Percentiles rank a stretch among this genome's conserved stretches.
These are phyloP conservation scores for Alfaro cultratus DNA, from an alignment of 2,797 vertebrate genomes.

Conservation along the genomic window DNA sequence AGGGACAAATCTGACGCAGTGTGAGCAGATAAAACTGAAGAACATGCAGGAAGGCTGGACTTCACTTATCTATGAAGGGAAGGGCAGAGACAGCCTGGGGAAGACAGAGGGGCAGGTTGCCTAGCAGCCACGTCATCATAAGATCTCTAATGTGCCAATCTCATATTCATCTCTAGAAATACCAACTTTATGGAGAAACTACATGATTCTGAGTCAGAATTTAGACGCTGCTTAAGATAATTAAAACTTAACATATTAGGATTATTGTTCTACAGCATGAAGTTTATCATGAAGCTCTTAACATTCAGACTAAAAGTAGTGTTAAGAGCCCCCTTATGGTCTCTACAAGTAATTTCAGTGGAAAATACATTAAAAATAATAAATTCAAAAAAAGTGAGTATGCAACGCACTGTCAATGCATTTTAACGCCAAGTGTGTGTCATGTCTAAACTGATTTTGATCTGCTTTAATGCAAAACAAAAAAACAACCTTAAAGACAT, in stretches of 20 bases:
- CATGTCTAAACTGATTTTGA: not conserved
- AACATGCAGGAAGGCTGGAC: not conserved
- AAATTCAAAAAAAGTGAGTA: not conserved
- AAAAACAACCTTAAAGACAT: not conserved
- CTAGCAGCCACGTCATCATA: constrained; percentile 31
- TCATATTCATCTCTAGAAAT: not conserved
- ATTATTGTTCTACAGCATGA: not conserved
- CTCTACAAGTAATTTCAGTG: not conserved
- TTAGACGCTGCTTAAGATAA: not conserved
- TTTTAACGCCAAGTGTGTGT: not conserved
- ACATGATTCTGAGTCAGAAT: not conserved
- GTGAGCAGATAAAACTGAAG: not conserved
- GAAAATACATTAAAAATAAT: not conserved
- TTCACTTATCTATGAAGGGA: not conserved
- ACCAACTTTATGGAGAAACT: not conserved
- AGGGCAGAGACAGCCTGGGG: not conserved
- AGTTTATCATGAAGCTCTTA: not conserved
- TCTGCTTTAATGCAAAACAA: not conserved
- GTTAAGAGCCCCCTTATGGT: not conserved
- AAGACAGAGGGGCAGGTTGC: constrained; percentile 2
- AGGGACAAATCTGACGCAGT: not conserved
- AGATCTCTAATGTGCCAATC: constrained; percentile 17
- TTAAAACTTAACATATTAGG: not conserved
- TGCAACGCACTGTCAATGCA: not conserved
- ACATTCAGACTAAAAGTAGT: not conserved